phyloP scores from a whole-genome alignment of 1,140 invertebrate genomes.

The Drosophila jambulina region DNA sequence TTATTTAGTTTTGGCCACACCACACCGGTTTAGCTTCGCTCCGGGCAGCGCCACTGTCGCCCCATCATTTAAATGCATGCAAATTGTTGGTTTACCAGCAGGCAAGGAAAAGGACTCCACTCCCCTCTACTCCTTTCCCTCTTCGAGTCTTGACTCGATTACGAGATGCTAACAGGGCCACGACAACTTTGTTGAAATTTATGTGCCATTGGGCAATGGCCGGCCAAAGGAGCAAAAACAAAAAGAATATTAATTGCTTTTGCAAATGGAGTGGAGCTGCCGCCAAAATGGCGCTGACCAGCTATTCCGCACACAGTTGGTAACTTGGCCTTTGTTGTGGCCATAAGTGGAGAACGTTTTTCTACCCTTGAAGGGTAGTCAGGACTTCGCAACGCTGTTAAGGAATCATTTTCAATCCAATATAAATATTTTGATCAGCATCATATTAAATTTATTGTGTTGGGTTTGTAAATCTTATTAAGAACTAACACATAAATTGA shows the following conservation, averaged over 20 bases:
- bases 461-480: too few relatives aligned
- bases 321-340: slow-evolving; percentile 71
- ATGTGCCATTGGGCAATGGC: slow-evolving; percentile 68
- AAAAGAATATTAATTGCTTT: slow-evolving; percentile 78
- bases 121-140: not conserved
- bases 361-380: not conserved
- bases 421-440: too few relatives aligned
- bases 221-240: slow-evolving; percentile 43
- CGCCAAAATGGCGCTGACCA: slow-evolving; percentile 63
- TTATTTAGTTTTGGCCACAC: slow-evolving; percentile 74
- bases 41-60: slow-evolving; percentile 29
- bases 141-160: slow-evolving; percentile 48
- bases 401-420: not conserved
- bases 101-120: slow-evolving; percentile 2
- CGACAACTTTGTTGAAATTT: slow-evolving; percentile 71
- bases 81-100: slow-evolving; percentile 62
- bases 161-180: slow-evolving; percentile 53
- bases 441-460: too few relatives aligned
- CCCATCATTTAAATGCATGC: slow-evolving; percentile 76
- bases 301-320: slow-evolving; percentile 41
- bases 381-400: not conserved
- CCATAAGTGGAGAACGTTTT: slow-evolving; percentile 38
- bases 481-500: too few relatives aligned
- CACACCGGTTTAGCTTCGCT: slow-evolving; percentile 50
- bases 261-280: slow-evolving; percentile 71